These are phyloP conservation scores for Typhlichthys eigenmanni DNA, from an alignment of 2,797 vertebrate genomes.

Conservation along the genomic window DNA sequence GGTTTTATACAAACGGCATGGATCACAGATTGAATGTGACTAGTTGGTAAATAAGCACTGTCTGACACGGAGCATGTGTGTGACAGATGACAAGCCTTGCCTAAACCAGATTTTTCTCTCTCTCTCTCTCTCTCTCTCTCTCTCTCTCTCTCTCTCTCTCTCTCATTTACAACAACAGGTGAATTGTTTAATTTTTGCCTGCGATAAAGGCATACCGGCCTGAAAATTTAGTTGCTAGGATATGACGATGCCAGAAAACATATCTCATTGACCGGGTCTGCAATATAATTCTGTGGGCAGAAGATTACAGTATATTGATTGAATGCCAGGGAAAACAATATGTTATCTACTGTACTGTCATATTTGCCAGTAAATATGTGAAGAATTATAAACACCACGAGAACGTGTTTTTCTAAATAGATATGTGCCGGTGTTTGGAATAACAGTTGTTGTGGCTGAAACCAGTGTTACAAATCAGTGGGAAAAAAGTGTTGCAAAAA, in stretches of 20 bases:
- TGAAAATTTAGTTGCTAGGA: constrained; percentile 14
- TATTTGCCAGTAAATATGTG: too few relatives aligned
- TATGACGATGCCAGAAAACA: constrained; percentile 1
- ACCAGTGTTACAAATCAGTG: too few relatives aligned
- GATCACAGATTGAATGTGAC: constrained; percentile 1
- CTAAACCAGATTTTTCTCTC: neutral
- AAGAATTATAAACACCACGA: too few relatives aligned
- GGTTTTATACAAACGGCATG: neutral
- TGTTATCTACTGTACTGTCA: too few relatives aligned
- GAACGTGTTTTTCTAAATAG: too few relatives aligned
- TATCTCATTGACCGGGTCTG: constrained; percentile 17
- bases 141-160: too few relatives aligned
- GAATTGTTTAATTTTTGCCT: constrained; percentile 1
- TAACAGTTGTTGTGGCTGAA: too few relatives aligned
- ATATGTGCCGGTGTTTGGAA: too few relatives aligned
- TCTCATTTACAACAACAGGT: neutral
- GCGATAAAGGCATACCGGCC: neutral
- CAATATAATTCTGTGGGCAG: neutral
- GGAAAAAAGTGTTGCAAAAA: too few relatives aligned
- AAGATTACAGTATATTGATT: too few relatives aligned
- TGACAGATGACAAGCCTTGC: constrained; percentile 5
- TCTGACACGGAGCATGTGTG: neutral
- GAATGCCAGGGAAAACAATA: too few relatives aligned
- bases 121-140: too few relatives aligned
- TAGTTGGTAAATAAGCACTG: neutral